Base-by-base conservation (phyloP, 35 echinoderm and acorn worm genomes). In the Diadema setosum region DNA sequence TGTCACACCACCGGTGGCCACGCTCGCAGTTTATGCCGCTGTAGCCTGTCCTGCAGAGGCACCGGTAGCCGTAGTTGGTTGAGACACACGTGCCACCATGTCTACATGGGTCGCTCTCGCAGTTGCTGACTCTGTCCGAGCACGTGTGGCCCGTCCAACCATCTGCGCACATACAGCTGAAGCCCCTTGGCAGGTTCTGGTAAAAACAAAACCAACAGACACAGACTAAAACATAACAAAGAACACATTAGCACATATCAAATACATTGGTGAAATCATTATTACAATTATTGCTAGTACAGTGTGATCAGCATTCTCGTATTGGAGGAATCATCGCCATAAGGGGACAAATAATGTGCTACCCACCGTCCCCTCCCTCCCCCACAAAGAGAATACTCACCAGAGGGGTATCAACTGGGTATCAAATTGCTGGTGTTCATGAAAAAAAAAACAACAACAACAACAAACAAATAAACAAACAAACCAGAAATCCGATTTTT, bases 51-150 rank as follows among this genome's bases (percentile, higher is more conserved):
- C 52, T 42, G 42, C 96, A 99, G n/a, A 88, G 58, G 80, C 96
- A 99, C 85, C 73, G 82, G 59, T 61, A 93, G 37, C 73, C 74
- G 11, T 46, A 64, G 24, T 86, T 42, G 6, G 78, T 43, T 59
- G 91, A 86, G 2, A 90, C 82, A 78, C 95, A 97, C 16, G 55
- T 75, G 26, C 81, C 95, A 25, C 91, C 95, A 44, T 93, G 89
- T 85, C 89, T 81, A 65, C 95, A 97, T 14, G 95, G 95, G 27
- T 75, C 83, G 4, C 87, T 91, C 14, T 58, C 39, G 21, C 95
- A 97, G 80, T 97, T 90, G 36, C 91, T 83, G 8, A 93, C 33
- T 39, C 89, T 83, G 11, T 81, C 65, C 31, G 83, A 82, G 42
- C 95, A 97, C 5, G 65, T 86, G 23, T 82, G 74, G 15, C 94